Evolutionary conservation across 1,140 invertebrate species (phyloP), one percentile per base, ranked within the genome.

Genomic region (Acyrthosiphon pisum): DNA sequence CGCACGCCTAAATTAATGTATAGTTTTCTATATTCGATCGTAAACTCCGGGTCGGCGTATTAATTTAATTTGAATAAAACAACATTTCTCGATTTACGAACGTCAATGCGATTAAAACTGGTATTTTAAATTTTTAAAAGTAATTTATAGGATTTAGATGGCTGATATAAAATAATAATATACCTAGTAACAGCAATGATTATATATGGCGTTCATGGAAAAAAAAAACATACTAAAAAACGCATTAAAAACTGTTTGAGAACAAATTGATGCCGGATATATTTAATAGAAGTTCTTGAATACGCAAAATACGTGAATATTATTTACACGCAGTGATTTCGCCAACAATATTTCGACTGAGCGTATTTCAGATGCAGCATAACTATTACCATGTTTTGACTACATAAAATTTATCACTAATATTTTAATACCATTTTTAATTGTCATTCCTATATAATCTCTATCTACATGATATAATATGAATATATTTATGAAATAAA

Each of bases 51-150:
- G 50, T 41, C 46, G 88, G 48, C 7, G 41, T 53, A 56, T 89
- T 89, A 56, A 89, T 89, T 53, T 56, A 89, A 89, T 89, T 89
- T 89, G 88, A 89, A 89, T 89, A 89, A 89, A 89, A 89, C 88
- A 89, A 89, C 88, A 89, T 56, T 89, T 89, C 48, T 89, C 88
- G 88, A 89, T 89, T 89, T 89, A 89, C 88, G 88, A 56, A 89
- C 88, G 88, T 89, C 88, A 89, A 89, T 56, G 50, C 20, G 88
- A 89, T 56, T 89, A 89, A 89, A 89, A 89, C 88, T 56, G 88
- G 88, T 89, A 89, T 89, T 89, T 56, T 56, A 56, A 89, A 89
- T 89, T 89, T 56, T 53, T 41, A 6, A 41, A 26, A 37, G 48
- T 89, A 89, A 56, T 89, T 89, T 89, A 89, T 89, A 37, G 88